Evolutionary conservation across 2,797 vertebrate species (phyloP), one percentile per base, ranked within the genome.

Genomic region (Furcifer pardalis): DNA sequence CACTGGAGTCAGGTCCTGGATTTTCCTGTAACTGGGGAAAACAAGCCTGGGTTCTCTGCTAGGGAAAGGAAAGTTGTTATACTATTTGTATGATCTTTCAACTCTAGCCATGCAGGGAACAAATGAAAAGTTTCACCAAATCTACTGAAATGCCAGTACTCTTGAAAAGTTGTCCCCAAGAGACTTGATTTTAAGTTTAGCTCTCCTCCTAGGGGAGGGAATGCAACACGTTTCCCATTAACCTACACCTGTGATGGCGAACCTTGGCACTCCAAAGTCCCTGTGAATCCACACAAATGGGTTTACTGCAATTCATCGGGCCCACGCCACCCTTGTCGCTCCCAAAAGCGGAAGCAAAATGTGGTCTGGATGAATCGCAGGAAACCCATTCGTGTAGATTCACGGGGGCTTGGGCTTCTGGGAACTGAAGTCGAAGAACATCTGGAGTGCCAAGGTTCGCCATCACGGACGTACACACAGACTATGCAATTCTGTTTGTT

Each of bases 61-160:
- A 37, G 23, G 62, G 21, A 81, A 79, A 46, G 49, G 7, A 27
- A 42, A 88, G 84, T 56, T 19, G 2, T 37, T 68, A 77, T 3
- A 60, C 86, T 65, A 9, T 35, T 88, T 83, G 86, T 87, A 27
- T 0, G 15, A 59, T 77, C 69, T 63, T 68, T 71, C 76, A 46
- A 76, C 23, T 76, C 42, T 44, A 82, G 49, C 60, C 72, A 27
- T 71, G 83, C 63, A 65, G 72, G 89, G 37, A 60, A 68, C 40
- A 21, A 8, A 85, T 73, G 35, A 74, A 59, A 35, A 85, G 66
- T 0, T 6, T 62, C 88, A 84, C 40, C 56, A 79, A 77, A 89
- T 85, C 80, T 37, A 23, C 62, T 77, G 1, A 88, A 84, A 56
- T n/a, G 44, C 27, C 81, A 68, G 56, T 25, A 5, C 37, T 71